phyloP scores from a whole-genome alignment of 2,113 vertebrate species.

The Jacana jacana region DNA sequence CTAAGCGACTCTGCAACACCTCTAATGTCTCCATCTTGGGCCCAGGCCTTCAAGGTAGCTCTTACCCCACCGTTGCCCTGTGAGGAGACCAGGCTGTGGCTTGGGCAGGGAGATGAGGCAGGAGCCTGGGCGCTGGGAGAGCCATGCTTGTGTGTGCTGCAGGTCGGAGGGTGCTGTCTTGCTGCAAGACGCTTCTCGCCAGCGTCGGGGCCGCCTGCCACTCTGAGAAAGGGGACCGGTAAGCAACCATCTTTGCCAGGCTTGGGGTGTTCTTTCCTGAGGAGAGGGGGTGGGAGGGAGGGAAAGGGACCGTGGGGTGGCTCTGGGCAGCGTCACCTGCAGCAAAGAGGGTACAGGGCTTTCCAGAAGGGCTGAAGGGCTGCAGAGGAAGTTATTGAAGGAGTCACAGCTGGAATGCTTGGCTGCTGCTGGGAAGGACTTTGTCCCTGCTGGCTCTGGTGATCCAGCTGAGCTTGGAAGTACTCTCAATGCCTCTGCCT shows the following conservation, averaged over 20 bases:
- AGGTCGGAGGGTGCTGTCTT: slow-evolving; percentile 85
- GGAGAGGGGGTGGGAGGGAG: neutral
- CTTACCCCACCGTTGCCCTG: rapidly evolving
- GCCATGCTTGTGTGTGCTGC: slow-evolving; percentile 3
- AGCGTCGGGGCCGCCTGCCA: slow-evolving; percentile 95
- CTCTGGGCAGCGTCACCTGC: neutral
- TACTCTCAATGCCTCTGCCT: neutral
- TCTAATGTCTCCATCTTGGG: slow-evolving; percentile 91
- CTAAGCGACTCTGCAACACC: slow-evolving; percentile 88
- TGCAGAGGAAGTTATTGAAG: neutral
- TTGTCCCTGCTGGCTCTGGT: neutral
- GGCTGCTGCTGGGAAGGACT: neutral
- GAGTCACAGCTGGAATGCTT: neutral
- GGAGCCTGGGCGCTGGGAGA: neutral
- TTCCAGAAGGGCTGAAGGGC: neutral
- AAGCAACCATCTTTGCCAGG: neutral
- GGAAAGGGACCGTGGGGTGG: neutral
- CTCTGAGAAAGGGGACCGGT: slow-evolving; percentile 86
- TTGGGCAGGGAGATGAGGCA: neutral
- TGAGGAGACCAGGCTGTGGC: neutral
- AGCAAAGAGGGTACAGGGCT: neutral
- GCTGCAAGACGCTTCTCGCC: slow-evolving; percentile 83
- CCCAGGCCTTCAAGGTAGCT: slow-evolving; percentile 84
- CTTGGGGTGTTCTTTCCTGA: neutral
- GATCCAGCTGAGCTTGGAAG: neutral